Base-by-base conservation (phyloP, 2,797 vertebrate species). In the Kryptolebias ocellatus region DNA sequence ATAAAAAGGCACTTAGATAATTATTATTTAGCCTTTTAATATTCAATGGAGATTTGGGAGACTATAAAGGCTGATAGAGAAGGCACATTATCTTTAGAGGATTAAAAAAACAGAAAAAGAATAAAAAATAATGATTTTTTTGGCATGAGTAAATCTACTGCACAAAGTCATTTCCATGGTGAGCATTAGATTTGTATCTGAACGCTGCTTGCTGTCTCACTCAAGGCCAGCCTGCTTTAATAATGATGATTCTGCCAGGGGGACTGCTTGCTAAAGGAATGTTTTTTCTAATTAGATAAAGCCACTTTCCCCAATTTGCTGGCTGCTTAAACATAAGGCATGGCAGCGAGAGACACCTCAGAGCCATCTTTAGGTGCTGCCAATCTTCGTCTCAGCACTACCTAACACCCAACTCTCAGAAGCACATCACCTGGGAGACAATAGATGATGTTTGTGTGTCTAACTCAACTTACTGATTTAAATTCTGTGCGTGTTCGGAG, bases 201-300 rank as follows among this genome's bases (percentile, higher is more conserved):
- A 88, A 90, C 74, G 85, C 67, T 1, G 80, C 80, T 87, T 67
- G 70, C 84, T 79, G 75, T 76, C 78, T 84, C 76, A 92, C 89
- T 84, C 85, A 92, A 89, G 92, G 88, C 90, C 83, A 89, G 84
- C 76, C 76, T 87, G 83, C 83, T 92, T 92, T 93, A 92, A 93
- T 92, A 92, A 93, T 90, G 87, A 91, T 89, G 91, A 90, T 87
- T 92, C 82, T 69, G 91, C 92, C 90, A 70, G 50, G 72, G 91
- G 92, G 90, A 90, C 78, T 79, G 81, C 86, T 84, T 81, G 86
- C 92, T 90, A 89, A 91, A 91, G 87, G 90, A 94, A 91, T 88
- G 83, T 83, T 83, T 92, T 92, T 91, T 90, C 91, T 94, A 94
- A 94, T 94, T 92, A 93, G 88, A 92, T 90, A 90, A 92, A 91